phyloP scores from a whole-genome alignment of 1,140 invertebrate genomes.

The Chymomyza costata region DNA sequence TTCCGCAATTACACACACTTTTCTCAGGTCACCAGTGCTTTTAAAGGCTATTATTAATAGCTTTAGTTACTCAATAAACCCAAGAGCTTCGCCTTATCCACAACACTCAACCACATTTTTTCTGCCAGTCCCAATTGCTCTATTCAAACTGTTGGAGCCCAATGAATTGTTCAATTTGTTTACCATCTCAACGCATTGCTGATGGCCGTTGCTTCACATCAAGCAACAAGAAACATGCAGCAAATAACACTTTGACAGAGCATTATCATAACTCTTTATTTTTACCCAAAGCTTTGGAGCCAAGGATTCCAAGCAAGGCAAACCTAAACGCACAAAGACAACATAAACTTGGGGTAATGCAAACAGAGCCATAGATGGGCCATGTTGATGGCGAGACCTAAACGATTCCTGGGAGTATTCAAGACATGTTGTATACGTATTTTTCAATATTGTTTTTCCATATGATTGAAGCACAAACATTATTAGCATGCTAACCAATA shows the following conservation, averaged over 20 bases:
- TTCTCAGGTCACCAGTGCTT: no score
- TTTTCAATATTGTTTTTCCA: slow-evolving; percentile 67
- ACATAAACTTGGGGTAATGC: slow-evolving; percentile 10
- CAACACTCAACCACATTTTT: no score
- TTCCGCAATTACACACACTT: no score
- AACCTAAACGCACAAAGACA: no score
- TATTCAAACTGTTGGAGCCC: no score
- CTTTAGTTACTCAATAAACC: no score
- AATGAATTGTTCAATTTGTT: slow-evolving; percentile 43
- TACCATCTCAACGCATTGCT: slow-evolving; percentile 33
- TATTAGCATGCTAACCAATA: slow-evolving; percentile 45
- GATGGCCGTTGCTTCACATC: no score
- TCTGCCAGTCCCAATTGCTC: no score
- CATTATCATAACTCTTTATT: slow-evolving; percentile 47
- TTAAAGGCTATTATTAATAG: no score
- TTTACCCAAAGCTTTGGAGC: background rate
- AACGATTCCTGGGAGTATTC: slow-evolving; percentile 36
- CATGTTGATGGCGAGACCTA: slow-evolving; percentile 36
- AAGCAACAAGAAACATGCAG: no score
- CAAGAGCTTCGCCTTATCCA: no score
- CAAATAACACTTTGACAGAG: slow-evolving; percentile 54
- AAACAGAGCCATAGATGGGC: slow-evolving; percentile 9
- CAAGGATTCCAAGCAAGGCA: background rate
- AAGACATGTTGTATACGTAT: slow-evolving; percentile 37
- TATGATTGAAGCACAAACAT: slow-evolving; percentile 62